Base-by-base conservation (phyloP, 2,888 invertebrate genomes). In the Neoaliturus tenellus region DNA sequence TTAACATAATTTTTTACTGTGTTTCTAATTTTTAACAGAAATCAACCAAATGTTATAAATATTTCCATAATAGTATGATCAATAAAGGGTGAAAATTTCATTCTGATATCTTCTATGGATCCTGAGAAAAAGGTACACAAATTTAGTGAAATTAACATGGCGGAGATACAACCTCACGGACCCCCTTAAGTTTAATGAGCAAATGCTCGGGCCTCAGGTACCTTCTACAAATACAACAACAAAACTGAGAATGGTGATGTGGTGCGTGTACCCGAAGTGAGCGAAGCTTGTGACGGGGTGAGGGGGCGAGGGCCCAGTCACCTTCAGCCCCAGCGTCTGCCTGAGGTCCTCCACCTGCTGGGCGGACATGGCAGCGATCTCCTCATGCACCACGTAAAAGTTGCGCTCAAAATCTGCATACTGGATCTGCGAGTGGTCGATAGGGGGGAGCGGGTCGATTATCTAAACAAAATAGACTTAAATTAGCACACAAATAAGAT, bases 271-370 rank as follows among this genome's bases (percentile, higher is more conserved):
- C 14, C 98, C 98, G 89, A 99, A 97, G 91, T 99, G 99, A 0
- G 94, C 99, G 91, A 99, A 99, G 88, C 98, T 98, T 81, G 96
- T 95, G 0, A 99, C 98, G 0, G 99, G 99, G 89, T 96, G 95
- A 0, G 98, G 98, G 0, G 97, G 95, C 73, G 94, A 93, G 0
- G 96, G 95, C 0, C 99, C 99, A 0, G 96, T 95, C 0, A 96
- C 94, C 91, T 96, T 96, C 0, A 99, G 95, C 31, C 98, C 98
- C 48, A 98, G 92, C 82, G 96, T 97, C 86, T 94, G 93, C 85
- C 97, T 93, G 85, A 99, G 91, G 20, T 98, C 96, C 33, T 95
- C 93, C 14, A 97, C 95, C 90, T 98, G 94, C 4, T 92, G 92
- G 8, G 92, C 91, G 0, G 92, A 92, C 58, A 99, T 90, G 33